Conservation (phyloP, 2,797 vertebrate species). For the Columba guinea region DNA sequence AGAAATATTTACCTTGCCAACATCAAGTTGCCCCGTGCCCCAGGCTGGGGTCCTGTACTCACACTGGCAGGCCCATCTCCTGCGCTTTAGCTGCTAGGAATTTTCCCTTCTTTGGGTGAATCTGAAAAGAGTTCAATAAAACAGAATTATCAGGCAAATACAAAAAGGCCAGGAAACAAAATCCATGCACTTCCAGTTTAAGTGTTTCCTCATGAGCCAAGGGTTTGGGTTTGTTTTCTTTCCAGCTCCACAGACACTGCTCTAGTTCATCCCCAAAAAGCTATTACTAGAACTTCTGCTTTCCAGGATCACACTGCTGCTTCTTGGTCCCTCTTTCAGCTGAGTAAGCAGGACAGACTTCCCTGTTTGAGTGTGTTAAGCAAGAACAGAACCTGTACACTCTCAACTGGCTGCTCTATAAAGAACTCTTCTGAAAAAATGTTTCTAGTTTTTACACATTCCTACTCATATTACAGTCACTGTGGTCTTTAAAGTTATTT, state of each 20-base stretch:
- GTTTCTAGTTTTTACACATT: neutral
- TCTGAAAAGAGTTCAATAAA: slow-evolving; percentile 70
- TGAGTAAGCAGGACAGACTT: neutral
- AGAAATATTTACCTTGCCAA: neutral
- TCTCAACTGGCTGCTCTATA: neutral
- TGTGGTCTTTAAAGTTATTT: neutral
- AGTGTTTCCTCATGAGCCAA: neutral
- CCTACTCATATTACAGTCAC: neutral
- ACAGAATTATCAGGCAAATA: neutral
- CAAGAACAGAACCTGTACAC: neutral
- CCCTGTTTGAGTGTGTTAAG: neutral
- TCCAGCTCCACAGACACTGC: neutral
- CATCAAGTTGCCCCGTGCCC: rapidly evolving
- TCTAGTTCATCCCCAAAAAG: neutral
- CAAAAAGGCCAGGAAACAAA: neutral
- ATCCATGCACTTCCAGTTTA: neutral
- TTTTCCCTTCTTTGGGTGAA: slow-evolving; percentile 89
- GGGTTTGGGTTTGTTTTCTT: neutral
- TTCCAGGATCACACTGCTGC: neutral
- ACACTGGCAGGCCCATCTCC: slow-evolving; percentile 92
- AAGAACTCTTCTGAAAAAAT: neutral
- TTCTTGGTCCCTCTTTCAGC: neutral
- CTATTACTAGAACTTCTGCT: neutral
- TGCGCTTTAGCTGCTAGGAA: slow-evolving; percentile 88
- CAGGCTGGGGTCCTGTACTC: slow-evolving; percentile 62